Evolutionary conservation across 2,113 vertebrate genomes (phyloP).

Genomic region (Callochromis pleurospilus): DNA sequence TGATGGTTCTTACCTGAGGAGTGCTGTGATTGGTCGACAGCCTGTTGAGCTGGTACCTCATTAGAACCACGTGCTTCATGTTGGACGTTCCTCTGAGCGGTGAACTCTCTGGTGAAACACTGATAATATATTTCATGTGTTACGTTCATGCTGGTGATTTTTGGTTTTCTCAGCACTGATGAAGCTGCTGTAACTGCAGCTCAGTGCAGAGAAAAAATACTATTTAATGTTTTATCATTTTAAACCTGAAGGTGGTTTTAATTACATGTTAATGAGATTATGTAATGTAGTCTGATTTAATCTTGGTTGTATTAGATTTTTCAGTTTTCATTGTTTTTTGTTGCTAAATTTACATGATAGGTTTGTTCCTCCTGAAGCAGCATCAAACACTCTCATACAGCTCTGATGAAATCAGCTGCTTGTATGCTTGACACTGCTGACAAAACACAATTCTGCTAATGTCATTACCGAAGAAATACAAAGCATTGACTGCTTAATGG

Average conservation of each 20-base stretch:
- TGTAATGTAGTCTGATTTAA: not conserved
- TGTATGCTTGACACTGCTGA: not conserved
- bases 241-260: not conserved
- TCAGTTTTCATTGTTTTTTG: not conserved
- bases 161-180: not conserved
- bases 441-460: not conserved
- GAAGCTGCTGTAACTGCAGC: not conserved
- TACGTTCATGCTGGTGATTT: not conserved
- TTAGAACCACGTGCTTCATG: not conserved
- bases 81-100: not conserved
- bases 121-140: not conserved
- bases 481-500: not conserved
- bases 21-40: not conserved
- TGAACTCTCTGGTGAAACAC: slow-evolving; percentile 61
- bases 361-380: not conserved
- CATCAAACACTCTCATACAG: not conserved
- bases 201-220: not conserved
- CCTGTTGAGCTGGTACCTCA: not conserved
- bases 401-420: not conserved
- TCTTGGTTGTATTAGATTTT: not conserved
- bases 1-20: slow-evolving; percentile 26
- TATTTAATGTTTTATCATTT: fast-evolving
- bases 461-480: not conserved
- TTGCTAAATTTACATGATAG: not conserved
- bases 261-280: fast-evolving